Percentiles rank a stretch among this genome's conserved stretches.
Conservation (phyloP, 92 coral and sea anemone genomes). For the Phenganax subtilis region DNA sequence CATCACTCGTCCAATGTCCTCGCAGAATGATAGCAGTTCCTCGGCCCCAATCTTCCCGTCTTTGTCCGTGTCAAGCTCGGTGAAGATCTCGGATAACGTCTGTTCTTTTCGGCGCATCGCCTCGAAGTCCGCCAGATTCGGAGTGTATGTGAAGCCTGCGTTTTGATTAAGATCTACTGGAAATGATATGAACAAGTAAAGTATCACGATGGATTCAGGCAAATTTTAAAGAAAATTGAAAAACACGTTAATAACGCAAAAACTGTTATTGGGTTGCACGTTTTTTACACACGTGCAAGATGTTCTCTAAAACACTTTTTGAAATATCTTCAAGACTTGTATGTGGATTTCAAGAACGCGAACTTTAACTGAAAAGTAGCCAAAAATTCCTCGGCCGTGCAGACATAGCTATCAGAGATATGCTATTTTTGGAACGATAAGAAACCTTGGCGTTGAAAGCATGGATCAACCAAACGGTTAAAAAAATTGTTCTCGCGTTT, state of each 20-base stretch:
- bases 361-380: too few relatives aligned
- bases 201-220: neutral
- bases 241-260: neutral
- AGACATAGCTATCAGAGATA: too few relatives aligned
- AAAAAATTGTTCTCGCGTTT: too few relatives aligned
- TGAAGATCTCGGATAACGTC: conserved; percentile 85
- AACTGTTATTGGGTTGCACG: neutral
- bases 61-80: conserved; percentile 81
- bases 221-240: neutral
- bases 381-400: too few relatives aligned
- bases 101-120: conserved; percentile 97
- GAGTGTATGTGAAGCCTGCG: conserved; percentile 72
- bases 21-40: conserved; percentile 88
- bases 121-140: conserved; percentile 97
- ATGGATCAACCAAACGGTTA: too few relatives aligned
- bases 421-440: too few relatives aligned
- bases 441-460: too few relatives aligned
- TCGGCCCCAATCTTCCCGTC: conserved; percentile 87
- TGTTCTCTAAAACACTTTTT: too few relatives aligned
- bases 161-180: conserved; percentile 68
- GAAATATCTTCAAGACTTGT: too few relatives aligned
- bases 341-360: too few relatives aligned
- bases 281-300: too few relatives aligned
- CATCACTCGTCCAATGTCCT: conserved; percentile 88
- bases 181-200: conserved; percentile 44